A percentile compares a stretch with the other conserved stretches of the same genome.
These are phyloP conservation scores for Charaxes varanes DNA, from an alignment of 1,140 invertebrate genomes.

Conservation along the genomic window DNA sequence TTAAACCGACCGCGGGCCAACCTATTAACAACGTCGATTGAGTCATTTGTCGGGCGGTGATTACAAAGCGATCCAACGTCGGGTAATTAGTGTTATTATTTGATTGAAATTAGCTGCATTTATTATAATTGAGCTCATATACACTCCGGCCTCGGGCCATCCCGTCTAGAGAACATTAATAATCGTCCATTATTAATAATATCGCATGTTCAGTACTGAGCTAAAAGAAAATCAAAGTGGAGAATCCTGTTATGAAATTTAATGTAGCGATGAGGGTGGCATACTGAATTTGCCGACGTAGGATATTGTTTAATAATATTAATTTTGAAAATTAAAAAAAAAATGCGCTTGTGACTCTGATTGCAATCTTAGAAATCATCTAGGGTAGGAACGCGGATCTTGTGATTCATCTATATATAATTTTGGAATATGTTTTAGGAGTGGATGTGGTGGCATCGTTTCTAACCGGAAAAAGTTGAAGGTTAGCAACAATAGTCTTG, in stretches of 20 bases:
- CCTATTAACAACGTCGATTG: conserved; percentile 56
- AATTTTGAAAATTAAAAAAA: too few relatives aligned
- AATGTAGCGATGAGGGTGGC: conserved; percentile 4
- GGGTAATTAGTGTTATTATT: conserved; percentile 61
- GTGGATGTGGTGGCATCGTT: too few relatives aligned
- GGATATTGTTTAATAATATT: too few relatives aligned
- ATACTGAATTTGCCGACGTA: too few relatives aligned
- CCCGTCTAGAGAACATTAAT: conserved; percentile 40
- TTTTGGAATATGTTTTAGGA: too few relatives aligned
- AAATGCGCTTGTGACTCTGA: too few relatives aligned
- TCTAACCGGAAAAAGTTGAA: too few relatives aligned
- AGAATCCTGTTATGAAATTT: conserved; percentile 9
- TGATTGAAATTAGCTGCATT: conserved; percentile 62
- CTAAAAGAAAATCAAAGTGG: conserved; percentile 8
- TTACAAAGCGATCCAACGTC: conserved; percentile 51
- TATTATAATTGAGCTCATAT: conserved; percentile 55
- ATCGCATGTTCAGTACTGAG: conserved; percentile 2
- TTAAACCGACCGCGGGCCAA: too few relatives aligned
- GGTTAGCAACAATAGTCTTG: too few relatives aligned
- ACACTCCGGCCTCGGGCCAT: conserved; percentile 33
- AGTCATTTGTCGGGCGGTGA: conserved; percentile 50
- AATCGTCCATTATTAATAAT: conserved; percentile 43
- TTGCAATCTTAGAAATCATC: too few relatives aligned
- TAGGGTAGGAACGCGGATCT: too few relatives aligned
- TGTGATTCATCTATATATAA: too few relatives aligned